phyloP scores from a whole-genome alignment of 2,113 vertebrate species.

The Callipepla californica region DNA sequence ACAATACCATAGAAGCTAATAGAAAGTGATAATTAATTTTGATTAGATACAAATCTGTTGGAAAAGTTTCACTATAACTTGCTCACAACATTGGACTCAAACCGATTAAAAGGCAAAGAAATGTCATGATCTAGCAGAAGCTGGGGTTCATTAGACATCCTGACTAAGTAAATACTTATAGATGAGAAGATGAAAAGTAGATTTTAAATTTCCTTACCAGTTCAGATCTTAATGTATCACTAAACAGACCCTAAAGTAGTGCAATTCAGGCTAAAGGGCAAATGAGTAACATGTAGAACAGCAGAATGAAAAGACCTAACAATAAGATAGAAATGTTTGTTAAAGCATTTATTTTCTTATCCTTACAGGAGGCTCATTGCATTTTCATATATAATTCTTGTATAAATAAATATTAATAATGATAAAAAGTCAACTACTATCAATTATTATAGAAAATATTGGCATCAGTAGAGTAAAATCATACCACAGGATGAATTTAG shows the following conservation, averaged over 20 bases:
- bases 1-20: not conserved
- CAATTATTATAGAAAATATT: not conserved
- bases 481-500: not conserved
- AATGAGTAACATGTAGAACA: not conserved
- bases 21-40: not conserved
- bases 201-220: not conserved
- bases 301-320: not conserved
- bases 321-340: not conserved
- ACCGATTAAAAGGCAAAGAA: not conserved
- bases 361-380: not conserved
- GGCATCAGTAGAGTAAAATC: not conserved
- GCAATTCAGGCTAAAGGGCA: not conserved
- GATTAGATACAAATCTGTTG: not conserved
- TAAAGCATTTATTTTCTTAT: not conserved
- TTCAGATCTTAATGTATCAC: not conserved
- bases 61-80: not conserved
- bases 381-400: not conserved
- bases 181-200: not conserved
- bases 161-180: not conserved
- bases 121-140: not conserved
- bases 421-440: not conserved
- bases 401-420: not conserved
- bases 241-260: not conserved
- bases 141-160: not conserved
- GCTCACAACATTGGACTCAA: not conserved